Evolutionary conservation across 2,888 invertebrate species (phyloP).

Genomic region (Apamea anceps): DNA sequence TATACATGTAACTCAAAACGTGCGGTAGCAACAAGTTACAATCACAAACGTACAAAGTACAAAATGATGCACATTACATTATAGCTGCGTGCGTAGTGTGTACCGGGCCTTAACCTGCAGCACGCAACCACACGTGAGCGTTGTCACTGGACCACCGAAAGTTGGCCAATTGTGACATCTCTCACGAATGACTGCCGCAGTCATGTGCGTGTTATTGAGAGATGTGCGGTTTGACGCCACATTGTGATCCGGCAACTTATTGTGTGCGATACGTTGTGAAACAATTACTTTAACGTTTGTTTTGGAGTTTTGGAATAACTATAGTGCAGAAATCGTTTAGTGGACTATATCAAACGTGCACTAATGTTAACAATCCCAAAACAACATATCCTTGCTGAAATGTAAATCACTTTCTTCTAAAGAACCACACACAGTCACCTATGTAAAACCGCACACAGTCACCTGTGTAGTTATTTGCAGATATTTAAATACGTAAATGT

Average conservation of each 20-base stretch:
- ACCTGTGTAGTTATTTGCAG: too few species aligned
- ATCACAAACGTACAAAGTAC: neutral
- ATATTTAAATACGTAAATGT: too few species aligned
- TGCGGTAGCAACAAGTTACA: neutral
- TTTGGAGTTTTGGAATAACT: neutral
- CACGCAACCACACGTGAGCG: neutral
- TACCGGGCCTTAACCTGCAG: neutral
- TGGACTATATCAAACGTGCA: neutral
- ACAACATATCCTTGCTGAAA: neutral
- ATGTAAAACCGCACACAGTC: neutral
- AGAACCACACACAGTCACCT: too few species aligned
- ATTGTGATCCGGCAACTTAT: neutral
- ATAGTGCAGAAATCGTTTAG: neutral
- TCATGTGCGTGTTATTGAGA: neutral
- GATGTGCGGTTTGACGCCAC: too few species aligned
- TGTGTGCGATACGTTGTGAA: neutral
- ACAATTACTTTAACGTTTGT: neutral
- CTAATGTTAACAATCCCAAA: neutral
- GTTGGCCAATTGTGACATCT: slow-evolving; percentile 24
- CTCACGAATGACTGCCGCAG: neutral
- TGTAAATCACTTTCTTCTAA: neutral
- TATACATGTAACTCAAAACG: neutral
- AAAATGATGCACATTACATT: neutral
- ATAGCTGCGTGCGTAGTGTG: neutral
- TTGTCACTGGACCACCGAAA: slow-evolving; percentile 26